Percentiles rank a stretch among this genome's conserved stretches.
phyloP scores from a whole-genome alignment of 2,888 invertebrate species.

The Oscheius sp. region DNA sequence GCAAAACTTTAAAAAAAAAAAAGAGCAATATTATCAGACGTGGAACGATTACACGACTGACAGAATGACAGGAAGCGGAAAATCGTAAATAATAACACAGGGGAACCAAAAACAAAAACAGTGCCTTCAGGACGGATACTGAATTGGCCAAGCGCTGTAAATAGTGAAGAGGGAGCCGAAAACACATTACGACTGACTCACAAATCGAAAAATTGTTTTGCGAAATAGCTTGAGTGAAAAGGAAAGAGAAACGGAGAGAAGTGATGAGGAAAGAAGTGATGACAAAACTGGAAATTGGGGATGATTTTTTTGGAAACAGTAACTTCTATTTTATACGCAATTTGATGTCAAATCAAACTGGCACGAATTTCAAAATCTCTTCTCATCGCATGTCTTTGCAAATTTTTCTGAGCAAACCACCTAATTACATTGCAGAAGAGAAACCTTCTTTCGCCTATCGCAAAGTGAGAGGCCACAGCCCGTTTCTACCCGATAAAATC shows the following conservation, averaged over 20 bases:
- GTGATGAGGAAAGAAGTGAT: conserved; percentile 18
- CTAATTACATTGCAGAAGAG: too few relatives aligned
- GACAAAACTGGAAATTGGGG: background rate
- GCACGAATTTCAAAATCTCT: too few relatives aligned
- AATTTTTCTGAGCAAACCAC: too few relatives aligned
- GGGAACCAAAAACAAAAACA: conserved; percentile 30
- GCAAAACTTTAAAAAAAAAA: too few relatives aligned
- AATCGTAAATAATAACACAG: conserved; percentile 22
- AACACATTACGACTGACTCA: conserved; percentile 5
- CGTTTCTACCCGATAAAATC: too few relatives aligned
- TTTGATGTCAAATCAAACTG: too few relatives aligned
- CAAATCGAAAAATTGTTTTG: too few relatives aligned
- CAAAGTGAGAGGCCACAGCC: too few relatives aligned
- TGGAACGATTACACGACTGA: conserved; percentile 21
- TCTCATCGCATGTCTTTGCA: too few relatives aligned
- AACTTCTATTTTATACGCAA: too few relatives aligned
- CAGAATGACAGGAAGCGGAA: background rate
- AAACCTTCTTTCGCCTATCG: too few relatives aligned
- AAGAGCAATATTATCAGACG: too few relatives aligned
- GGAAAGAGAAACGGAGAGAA: conserved; percentile 29
- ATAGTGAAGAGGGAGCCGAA: conserved; percentile 6
- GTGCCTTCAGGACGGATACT: conserved; percentile 28
- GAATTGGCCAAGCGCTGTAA: conserved; percentile 26
- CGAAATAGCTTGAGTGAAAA: conserved; percentile 27
- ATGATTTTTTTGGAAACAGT: background rate